A percentile compares a stretch with the other conserved stretches of the same genome.
Evolutionary conservation across 2,113 vertebrate genomes (phyloP).

Genomic region (Ptilorrhoa leucosticta): DNA sequence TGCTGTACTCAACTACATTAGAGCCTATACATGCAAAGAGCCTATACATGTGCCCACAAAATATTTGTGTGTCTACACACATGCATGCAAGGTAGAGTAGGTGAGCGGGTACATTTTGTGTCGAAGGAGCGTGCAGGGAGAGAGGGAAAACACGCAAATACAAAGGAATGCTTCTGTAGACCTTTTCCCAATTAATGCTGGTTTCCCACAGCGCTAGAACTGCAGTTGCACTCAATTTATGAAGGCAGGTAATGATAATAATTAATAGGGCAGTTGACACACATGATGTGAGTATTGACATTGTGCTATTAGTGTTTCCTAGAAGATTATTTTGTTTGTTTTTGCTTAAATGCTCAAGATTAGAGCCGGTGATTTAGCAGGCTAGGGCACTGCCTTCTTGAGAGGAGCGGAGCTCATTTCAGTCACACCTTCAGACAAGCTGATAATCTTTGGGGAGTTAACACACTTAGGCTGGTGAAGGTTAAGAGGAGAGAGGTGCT

Average conservation of each 20-base stretch:
- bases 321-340: constrained; percentile 72
- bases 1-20: neutral
- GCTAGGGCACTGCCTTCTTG: constrained; percentile 17
- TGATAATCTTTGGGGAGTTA: constrained; percentile 68
- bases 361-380: constrained; percentile 57
- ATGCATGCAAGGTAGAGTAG: neutral
- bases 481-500: constrained; percentile 36
- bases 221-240: constrained; percentile 42
- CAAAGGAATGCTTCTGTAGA: neutral
- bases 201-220: constrained; percentile 42
- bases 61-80: neutral
- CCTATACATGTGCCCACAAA: neutral
- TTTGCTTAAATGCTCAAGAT: constrained; percentile 63
- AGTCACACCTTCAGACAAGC: constrained; percentile 66
- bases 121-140: neutral
- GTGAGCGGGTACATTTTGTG: neutral
- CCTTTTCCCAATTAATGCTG: constrained; percentile 52
- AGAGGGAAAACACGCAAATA: neutral
- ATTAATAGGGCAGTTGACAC: constrained; percentile 65
- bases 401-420: constrained; percentile 54
- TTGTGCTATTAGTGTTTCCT: constrained; percentile 50
- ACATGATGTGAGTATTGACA: constrained; percentile 60
- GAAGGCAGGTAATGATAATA: constrained; percentile 59
- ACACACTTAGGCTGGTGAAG: constrained; percentile 59
- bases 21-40: neutral